Percentiles rank a stretch among this genome's conserved stretches.
phyloP scores from a whole-genome alignment of 92 coral and sea anemone species.

The Phenganax stokvisi region DNA sequence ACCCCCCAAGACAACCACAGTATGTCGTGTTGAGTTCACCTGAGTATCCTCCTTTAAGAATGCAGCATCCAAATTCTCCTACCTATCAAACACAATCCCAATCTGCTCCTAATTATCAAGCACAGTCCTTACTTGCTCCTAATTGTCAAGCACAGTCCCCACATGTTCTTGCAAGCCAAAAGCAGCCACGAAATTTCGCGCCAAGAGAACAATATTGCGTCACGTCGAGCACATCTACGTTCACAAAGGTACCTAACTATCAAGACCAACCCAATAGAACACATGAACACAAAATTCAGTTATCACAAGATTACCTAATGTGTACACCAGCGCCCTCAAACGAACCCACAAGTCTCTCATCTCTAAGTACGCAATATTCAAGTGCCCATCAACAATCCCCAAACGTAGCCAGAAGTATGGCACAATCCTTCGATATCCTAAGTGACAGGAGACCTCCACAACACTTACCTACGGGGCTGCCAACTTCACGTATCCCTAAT shows the following conservation, averaged over 20 bases:
- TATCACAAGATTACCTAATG: background rate
- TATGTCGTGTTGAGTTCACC: background rate
- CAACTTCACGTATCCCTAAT: background rate
- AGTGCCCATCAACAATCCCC: background rate
- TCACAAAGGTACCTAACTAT: background rate
- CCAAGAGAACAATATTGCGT: background rate
- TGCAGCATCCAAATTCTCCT: background rate
- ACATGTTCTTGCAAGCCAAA: background rate
- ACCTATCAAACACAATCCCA: background rate
- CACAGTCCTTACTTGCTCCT: background rate
- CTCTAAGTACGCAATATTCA: background rate
- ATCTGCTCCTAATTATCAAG: background rate
- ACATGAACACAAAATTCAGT: background rate
- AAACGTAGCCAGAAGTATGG: background rate
- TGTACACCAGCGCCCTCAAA: background rate
- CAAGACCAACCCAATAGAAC: conserved; percentile 28
- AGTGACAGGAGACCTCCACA: background rate
- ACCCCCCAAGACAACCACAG: conserved; percentile 3
- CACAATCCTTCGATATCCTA: conserved; percentile 4
- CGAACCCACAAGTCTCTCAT: background rate
- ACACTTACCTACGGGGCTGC: background rate
- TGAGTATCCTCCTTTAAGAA: background rate
- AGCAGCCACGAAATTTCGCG: background rate
- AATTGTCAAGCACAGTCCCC: background rate
- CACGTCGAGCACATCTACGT: background rate